phyloP scores from a whole-genome alignment of 2,797 vertebrate species.

The Acanthiza pusilla region DNA sequence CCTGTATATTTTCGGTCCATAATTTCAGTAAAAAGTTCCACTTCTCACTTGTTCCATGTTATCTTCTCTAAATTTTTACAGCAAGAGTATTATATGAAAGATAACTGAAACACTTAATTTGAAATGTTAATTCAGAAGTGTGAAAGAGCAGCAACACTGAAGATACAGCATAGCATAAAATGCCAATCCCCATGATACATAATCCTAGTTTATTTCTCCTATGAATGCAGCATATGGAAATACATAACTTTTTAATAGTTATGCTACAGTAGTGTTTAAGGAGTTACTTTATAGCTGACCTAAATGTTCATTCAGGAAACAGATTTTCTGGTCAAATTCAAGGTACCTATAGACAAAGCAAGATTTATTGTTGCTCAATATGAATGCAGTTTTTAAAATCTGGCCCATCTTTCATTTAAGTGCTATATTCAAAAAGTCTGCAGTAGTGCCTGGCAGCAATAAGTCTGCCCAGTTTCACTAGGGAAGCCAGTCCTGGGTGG shows the following conservation, averaged over 20 bases:
- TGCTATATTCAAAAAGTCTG: neutral
- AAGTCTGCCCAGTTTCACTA: neutral
- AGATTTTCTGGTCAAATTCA: neutral
- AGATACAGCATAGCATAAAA: neutral
- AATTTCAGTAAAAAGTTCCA: neutral
- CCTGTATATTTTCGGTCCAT: no score
- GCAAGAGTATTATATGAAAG: neutral
- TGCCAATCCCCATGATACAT: neutral
- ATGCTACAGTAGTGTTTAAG: neutral
- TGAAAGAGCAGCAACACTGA: neutral
- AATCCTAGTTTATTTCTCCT: neutral
- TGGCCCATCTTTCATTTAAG: neutral
- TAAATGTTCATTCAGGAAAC: neutral
- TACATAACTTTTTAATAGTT: neutral
- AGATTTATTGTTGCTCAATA: neutral
- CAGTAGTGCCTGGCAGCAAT: neutral
- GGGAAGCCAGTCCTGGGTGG: neutral
- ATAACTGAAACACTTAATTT: neutral
- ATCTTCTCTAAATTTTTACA: neutral
- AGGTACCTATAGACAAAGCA: neutral
- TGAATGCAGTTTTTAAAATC: neutral
- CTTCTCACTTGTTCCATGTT: neutral
- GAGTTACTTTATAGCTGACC: neutral
- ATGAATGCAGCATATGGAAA: neutral
- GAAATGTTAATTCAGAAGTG: neutral